Evolutionary conservation across 2,113 vertebrate species (phyloP).

Genomic region (Microtus oregoni): DNA sequence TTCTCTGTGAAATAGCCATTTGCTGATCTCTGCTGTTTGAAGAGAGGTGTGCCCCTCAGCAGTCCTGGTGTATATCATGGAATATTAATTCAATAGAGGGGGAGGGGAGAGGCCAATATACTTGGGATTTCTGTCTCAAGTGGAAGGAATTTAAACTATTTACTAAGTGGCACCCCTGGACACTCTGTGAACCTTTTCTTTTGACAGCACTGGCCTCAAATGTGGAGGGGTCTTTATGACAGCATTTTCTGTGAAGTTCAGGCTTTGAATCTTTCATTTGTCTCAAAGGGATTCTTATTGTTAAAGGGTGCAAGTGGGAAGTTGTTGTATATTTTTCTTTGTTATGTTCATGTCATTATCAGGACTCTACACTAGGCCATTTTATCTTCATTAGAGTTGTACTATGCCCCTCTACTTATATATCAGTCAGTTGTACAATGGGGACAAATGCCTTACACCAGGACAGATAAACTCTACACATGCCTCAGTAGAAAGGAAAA

Average conservation of each 20-base stretch:
- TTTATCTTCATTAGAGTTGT: conserved; percentile 48
- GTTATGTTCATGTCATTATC: background rate
- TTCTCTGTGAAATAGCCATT: conserved; percentile 76
- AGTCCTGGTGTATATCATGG: conserved; percentile 64
- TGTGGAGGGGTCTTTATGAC: conserved; percentile 60
- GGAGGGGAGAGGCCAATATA: conserved; percentile 66
- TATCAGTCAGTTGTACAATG: conserved; percentile 64
- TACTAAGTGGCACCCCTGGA: conserved; percentile 69
- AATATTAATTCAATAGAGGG: conserved; percentile 74
- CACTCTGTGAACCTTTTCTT: conserved; percentile 65
- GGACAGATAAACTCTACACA: background rate
- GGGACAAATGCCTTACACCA: conserved; percentile 58
- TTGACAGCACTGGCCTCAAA: conserved; percentile 59
- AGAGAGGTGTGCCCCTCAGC: conserved; percentile 54
- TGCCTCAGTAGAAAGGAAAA: background rate
- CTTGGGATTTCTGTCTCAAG: conserved; percentile 61
- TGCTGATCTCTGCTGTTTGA: conserved; percentile 70
- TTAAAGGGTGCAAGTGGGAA: background rate
- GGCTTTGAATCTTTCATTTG: conserved; percentile 54
- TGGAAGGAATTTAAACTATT: conserved; percentile 76
- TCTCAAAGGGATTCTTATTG: conserved; percentile 10
- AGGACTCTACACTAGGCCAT: background rate
- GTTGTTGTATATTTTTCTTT: conserved; percentile 23
- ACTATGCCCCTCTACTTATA: conserved; percentile 78
- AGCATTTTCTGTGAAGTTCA: conserved; percentile 56